Evolutionary conservation across 2,113 vertebrate species (phyloP), one percentile per base, ranked within the genome.

Genomic region (Okapia johnstoni): DNA sequence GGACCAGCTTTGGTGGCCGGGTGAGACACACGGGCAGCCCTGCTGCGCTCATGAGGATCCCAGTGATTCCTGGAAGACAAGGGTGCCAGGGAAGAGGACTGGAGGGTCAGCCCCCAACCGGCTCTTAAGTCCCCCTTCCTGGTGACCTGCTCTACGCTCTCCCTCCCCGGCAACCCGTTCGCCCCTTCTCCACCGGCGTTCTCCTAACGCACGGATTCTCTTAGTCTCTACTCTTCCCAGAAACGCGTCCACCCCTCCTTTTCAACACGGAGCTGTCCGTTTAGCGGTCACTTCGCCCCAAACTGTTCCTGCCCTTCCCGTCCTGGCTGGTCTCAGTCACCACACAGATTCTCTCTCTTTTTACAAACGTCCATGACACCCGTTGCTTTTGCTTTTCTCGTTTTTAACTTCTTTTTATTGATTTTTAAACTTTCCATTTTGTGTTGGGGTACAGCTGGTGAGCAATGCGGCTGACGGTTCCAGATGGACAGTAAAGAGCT

Each of bases 21-120:
- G 99, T 99, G 96, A 99, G 99, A 95, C 99, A 99, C 94, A 99
- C 99, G 0, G 99, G 99, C 93, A 99, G 98, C 80, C 99, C 99
- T 0, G 99, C 99, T 0, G 99, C 99, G 0, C 99, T 99, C 99
- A 99, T 99, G 60, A 99, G 99, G 98, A 99, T 99, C n/a, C 99
- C 99, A 0, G 99, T 99, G 98, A 99, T 99, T 90, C 99, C 99
- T 99, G 98, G 0, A 4, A 3, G 0, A 40, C 61, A 30, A 21
- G 40, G 46, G 23, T 23, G 10, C 2, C 26, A 40, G 54, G 30
- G 85, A 90, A n/a, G 73, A 7, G 33, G 43, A 25, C 33, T 9
- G 33, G 40, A 55, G 93, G 93, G 79, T 21, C 12, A 33, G 36
- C 12, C 57, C 25, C 21, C 28, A 6, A 26, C 28, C 4, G 55